Evolutionary conservation across 2,797 vertebrate genomes (phyloP), one percentile per base, ranked within the genome.

Genomic region (Pipistrellus pipistrellus): DNA sequence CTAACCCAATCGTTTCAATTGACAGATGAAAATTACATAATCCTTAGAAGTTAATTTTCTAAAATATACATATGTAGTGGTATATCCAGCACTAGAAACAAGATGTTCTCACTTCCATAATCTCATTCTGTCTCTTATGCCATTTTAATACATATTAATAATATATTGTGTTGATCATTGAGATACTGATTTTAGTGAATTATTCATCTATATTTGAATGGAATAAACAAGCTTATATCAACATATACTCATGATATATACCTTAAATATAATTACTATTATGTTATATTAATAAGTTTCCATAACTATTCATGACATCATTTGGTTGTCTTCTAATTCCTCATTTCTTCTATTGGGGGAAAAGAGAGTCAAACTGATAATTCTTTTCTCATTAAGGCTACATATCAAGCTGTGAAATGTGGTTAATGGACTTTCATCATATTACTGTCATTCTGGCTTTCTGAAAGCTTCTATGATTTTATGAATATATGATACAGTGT

Each of bases 371-470:
- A 69, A 84, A 78, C 20, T 72, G 59, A 88, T 71, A 12, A 96
- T 69, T n/a, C 6, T 87, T 57, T 93, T 85, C 48, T 96, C 48
- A 59, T 80, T 78, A 86, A 66, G 59, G 7, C n/a, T 91, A 76
- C 20, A 53, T 48, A 80, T 88, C 38, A 83, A 90, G 14, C 18
- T 86, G 5, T 75, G 38, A 92, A 83, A 57, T 69, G 21, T 44
- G 44, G 25, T 27, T 71, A 85, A 88, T 86, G 17, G 4, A 2
- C 38, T 91, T 91, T 68, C 14, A 41, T n/a, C 38, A 55, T 9
- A 71, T 78, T 86, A 64, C 15, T 51, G 14, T 62, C 46, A 41
- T 46, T 59, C 18, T 41, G 75, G 44, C 68, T 21, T 87, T 76
- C 35, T 62, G 71, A 72, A 83, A 83, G 51, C 38, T 89, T 88